phyloP scores from a whole-genome alignment of 2,888 invertebrate genomes.

The Caenorhabditis virilis region DNA sequence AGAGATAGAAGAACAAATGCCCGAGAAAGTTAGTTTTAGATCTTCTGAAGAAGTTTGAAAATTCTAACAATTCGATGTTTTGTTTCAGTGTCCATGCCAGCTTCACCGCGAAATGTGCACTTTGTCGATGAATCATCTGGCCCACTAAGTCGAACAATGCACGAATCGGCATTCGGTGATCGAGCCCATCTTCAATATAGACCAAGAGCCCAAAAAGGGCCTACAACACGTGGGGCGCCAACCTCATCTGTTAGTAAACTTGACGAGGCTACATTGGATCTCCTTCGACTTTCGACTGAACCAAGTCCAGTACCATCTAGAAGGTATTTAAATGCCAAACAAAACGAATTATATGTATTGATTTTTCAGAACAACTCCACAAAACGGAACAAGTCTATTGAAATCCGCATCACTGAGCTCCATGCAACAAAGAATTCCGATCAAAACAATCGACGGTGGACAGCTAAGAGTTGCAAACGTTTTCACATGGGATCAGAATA shows the following conservation, averaged over 20 bases:
- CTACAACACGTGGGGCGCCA: constrained; percentile 39
- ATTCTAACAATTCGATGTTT: not conserved
- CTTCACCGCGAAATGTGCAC: constrained; percentile 46
- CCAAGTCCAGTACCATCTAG: constrained; percentile 27
- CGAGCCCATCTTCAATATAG: constrained; percentile 50
- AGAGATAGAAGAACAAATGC: constrained; percentile 39
- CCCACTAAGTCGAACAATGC: constrained; percentile 31
- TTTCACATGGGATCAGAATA: constrained; percentile 60
- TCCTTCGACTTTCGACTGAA: constrained; percentile 58
- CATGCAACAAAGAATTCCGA: constrained; percentile 43
- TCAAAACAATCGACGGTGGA: constrained; percentile 50
- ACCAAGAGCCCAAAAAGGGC: constrained; percentile 39
- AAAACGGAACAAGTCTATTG: constrained; percentile 37
- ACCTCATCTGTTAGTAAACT: constrained; percentile 46
- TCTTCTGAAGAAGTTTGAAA: not conserved
- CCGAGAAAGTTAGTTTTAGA: constrained; percentile 55
- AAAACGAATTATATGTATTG: not conserved
- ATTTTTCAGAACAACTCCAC: constrained; percentile 20
- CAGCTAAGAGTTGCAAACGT: constrained; percentile 51
- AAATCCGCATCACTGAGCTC: constrained; percentile 64
- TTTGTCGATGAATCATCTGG: constrained; percentile 46
- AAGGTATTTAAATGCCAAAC: too few relatives aligned
- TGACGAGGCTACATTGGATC: constrained; percentile 63
- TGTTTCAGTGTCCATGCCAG: constrained; percentile 52
- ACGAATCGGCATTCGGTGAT: constrained; percentile 34